Evolutionary conservation across 2,888 invertebrate genomes (phyloP).

Genomic region (Tachina grossa): DNA sequence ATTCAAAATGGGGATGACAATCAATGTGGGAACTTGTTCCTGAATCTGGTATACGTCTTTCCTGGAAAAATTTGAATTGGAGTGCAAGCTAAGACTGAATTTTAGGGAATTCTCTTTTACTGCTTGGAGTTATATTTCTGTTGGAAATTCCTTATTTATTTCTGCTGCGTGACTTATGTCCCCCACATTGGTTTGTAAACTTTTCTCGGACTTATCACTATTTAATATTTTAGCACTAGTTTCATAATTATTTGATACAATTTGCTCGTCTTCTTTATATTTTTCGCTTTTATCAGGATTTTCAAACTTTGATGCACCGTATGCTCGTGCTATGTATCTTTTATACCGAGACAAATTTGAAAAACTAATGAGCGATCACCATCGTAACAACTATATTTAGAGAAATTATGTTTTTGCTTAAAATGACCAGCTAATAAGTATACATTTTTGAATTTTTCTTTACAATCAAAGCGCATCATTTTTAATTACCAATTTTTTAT

Average conservation of each 20-base stretch:
- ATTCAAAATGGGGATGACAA: too few species aligned
- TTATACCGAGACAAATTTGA: slow-evolving; percentile 13
- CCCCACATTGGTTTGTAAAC: background rate
- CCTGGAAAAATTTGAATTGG: too few species aligned
- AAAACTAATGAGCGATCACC: background rate
- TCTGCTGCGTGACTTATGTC: background rate
- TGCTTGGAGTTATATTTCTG: too few species aligned
- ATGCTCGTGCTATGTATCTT: background rate
- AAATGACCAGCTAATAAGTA: background rate
- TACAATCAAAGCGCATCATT: background rate
- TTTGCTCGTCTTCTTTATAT: background rate
- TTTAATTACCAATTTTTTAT: background rate
- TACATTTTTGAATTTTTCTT: background rate
- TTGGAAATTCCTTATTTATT: too few species aligned
- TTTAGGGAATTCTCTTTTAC: too few species aligned
- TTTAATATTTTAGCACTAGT: too few species aligned
- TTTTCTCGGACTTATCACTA: too few species aligned
- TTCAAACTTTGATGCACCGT: background rate
- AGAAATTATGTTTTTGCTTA: background rate
- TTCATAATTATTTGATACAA: too few species aligned
- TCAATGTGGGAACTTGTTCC: too few species aligned
- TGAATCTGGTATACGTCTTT: too few species aligned
- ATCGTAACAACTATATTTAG: background rate
- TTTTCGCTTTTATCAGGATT: background rate
- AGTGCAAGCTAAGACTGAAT: too few species aligned